Evolutionary conservation across 2,113 vertebrate genomes (phyloP).

Genomic region (Cyphomyrus plagiostoma): DNA sequence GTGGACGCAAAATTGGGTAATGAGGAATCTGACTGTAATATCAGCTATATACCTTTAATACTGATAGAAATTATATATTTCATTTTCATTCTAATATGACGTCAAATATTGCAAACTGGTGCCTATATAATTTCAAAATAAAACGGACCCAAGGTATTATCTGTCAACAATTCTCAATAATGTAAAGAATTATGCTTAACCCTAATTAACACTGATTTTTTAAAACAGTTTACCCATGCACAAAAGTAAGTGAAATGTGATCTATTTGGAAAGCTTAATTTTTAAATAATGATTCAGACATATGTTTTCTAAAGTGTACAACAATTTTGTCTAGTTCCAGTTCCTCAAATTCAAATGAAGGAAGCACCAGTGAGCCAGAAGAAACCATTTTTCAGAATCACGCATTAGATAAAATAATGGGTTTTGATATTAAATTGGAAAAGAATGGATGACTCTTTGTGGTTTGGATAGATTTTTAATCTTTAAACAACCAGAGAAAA

Average conservation of each 20-base stretch:
- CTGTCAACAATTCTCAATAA: not conserved
- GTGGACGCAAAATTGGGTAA: not conserved
- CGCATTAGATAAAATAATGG: not conserved
- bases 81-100: not conserved
- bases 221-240: not conserved
- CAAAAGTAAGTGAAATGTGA: not conserved
- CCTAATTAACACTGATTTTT: not conserved
- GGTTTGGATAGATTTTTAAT: not conserved
- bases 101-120: not conserved
- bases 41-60: not conserved
- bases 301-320: not conserved
- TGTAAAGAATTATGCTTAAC: not conserved
- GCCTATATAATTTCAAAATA: not conserved
- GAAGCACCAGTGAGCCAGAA: not conserved
- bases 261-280: not conserved
- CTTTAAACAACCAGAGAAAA: not conserved
- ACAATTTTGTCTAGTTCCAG: not conserved
- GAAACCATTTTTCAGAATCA: not conserved
- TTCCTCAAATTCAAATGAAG: not conserved
- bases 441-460: not conserved
- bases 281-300: not conserved
- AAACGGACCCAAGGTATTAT: not conserved
- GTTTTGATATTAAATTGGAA: not conserved
- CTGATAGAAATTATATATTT: not conserved
- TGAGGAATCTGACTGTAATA: not conserved